A percentile compares a stretch with the other conserved stretches of the same genome.
Evolutionary conservation across 2,797 vertebrate species (phyloP).

Genomic region (Alectoris magna): DNA sequence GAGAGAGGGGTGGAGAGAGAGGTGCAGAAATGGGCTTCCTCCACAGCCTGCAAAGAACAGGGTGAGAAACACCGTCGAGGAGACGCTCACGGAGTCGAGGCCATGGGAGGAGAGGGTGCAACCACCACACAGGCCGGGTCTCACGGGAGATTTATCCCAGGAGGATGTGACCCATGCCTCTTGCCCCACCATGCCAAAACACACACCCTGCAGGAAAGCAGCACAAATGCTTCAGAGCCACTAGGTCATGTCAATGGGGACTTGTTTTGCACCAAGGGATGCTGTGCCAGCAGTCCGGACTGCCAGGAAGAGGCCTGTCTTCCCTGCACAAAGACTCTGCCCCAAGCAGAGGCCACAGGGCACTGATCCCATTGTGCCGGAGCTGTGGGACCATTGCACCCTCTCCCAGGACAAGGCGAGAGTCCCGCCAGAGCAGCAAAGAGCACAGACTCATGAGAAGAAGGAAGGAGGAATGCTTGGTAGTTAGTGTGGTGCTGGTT

Average conservation of each 20-base stretch:
- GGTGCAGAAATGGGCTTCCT: conserved; percentile 84
- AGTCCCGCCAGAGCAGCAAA: conserved; percentile 83
- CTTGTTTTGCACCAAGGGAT: not conserved
- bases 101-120: conserved; percentile 80
- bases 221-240: not conserved
- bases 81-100: conserved; percentile 76
- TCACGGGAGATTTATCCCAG: accelerated
- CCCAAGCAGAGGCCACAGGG: accelerated
- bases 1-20: conserved; percentile 80
- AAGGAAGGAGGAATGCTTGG: conserved; percentile 79
- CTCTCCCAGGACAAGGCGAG: conserved; percentile 81
- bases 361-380: not conserved
- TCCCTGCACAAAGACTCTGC: not conserved
- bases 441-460: conserved; percentile 80
- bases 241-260: accelerated
- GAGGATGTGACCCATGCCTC: too few relatives aligned
- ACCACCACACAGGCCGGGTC: conserved; percentile 21
- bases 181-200: accelerated
- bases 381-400: conserved; percentile 43
- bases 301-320: not conserved
- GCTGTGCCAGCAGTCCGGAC: not conserved
- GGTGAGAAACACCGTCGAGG: conserved; percentile 76
- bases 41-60: conserved; percentile 89
- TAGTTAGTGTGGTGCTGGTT: conserved; percentile 84
- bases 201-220: accelerated